Base-by-base conservation (phyloP, 2,797 vertebrate genomes). In the Danio albolineatus region DNA sequence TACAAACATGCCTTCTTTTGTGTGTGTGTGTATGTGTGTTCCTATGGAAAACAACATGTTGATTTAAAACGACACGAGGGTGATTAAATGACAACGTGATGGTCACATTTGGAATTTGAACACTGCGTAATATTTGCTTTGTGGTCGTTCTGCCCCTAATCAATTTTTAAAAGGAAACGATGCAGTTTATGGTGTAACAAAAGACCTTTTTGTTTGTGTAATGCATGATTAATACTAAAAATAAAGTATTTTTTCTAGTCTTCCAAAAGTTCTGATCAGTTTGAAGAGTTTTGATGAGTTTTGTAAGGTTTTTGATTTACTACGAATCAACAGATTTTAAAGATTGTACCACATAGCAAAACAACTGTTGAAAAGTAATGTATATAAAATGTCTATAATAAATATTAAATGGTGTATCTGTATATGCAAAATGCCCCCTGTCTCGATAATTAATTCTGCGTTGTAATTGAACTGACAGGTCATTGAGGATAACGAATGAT, bases 361-460 rank as follows among this genome's bases (percentile, higher is more conserved):
- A 94, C 94, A 95, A 89, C 91, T 96, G 95, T 96, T 96, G 92
- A 96, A 95, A 96, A 95, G 93, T 94, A 93, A 94, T 98, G 96
- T 98, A 98, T 95, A 98, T 98, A 98, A 98, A 97, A 97, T 98
- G 95, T 97, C 96, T 98, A 98, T 98, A 98, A 99, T 98, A 98
- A 99, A 97, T 98, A 98, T 96, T 97, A 98, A 98, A 98, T 97
- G 96, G 96, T 97, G 96, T 97, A 97, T 93, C 95, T 98, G 96
- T 97, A 96, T 88, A 88, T 94, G 94, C 57, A 82, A 80, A 66
- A 53, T 62, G 75, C 41, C 43, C 67, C 72, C 38, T 80, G 65
- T 81, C 43, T 84, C 17, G 8, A 39, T 73, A 54, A 49, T 80
- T 83, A 53, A 67, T 62, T 38, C n/a, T 16, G 69, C 19, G 19